These are phyloP conservation scores for Heterochromis multidens DNA, from an alignment of 2,113 vertebrate species.

Conservation along the genomic window DNA sequence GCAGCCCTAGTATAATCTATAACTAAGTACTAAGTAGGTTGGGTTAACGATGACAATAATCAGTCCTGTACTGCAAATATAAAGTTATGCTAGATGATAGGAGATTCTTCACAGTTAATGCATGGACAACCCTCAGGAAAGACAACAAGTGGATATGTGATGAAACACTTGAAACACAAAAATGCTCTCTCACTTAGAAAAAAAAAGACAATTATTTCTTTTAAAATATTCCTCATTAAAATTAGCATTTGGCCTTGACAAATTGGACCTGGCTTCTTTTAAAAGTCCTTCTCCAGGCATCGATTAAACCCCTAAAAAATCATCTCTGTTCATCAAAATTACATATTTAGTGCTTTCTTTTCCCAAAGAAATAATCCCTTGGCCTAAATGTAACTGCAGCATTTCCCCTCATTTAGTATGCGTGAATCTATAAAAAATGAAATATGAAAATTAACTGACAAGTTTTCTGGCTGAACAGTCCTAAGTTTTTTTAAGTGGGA, in stretches of 20 bases:
- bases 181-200: background rate
- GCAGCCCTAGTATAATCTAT: too few relatives aligned
- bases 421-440: background rate
- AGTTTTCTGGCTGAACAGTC: background rate
- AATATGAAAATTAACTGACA: background rate
- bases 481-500: background rate
- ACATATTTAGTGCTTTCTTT: background rate
- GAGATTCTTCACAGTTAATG: too few relatives aligned
- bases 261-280: background rate
- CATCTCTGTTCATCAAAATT: background rate
- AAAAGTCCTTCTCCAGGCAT: background rate
- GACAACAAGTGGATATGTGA: background rate
- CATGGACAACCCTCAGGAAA: too few relatives aligned
- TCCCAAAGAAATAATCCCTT: background rate
- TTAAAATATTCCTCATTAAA: background rate
- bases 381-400: background rate
- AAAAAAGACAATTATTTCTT: background rate
- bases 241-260: background rate
- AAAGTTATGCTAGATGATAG: too few relatives aligned
- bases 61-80: too few relatives aligned
- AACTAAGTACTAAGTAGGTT: too few relatives aligned
- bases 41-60: too few relatives aligned
- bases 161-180: rapidly evolving
- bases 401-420: rapidly evolving
- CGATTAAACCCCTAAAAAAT: background rate